Evolutionary conservation across 2,113 vertebrate species (phyloP).

Genomic region (Mus musculus): DNA sequence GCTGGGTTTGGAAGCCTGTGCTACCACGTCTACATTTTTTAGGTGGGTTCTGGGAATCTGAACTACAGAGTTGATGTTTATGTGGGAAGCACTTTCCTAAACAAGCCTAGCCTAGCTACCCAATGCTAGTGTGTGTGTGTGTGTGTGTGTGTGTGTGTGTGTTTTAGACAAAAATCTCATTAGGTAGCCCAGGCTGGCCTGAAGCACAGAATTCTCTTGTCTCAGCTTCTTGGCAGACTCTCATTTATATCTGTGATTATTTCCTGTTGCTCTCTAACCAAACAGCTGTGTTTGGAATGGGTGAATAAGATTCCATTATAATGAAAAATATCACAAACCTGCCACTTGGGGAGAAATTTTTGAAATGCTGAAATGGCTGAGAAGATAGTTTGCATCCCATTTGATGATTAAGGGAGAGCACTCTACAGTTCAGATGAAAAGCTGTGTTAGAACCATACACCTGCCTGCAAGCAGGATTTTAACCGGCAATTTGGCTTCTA

Average conservation of each 20-base stretch:
- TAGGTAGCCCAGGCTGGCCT: neutral
- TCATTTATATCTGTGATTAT: neutral
- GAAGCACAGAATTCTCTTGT: neutral
- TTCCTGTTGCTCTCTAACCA: neutral
- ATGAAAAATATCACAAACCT: neutral
- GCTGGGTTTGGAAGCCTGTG: neutral
- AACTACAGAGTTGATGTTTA: neutral
- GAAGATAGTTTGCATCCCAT: neutral
- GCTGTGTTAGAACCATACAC: neutral
- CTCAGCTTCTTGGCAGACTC: neutral
- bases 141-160: neutral
- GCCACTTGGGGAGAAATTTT: neutral
- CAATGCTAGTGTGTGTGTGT: too few relatives aligned
- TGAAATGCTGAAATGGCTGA: slow-evolving; percentile 28
- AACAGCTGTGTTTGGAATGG: slow-evolving; percentile 28
- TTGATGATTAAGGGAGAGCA: neutral
- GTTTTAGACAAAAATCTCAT: neutral
- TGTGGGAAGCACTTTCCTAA: neutral
- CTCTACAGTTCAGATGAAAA: slow-evolving; percentile 22
- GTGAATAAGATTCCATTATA: neutral
- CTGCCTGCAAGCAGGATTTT: slow-evolving; percentile 72
- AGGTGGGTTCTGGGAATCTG: too few relatives aligned
- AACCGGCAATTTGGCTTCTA: slow-evolving; percentile 63
- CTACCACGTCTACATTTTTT: neutral
- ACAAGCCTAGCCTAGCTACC: neutral